Evolutionary conservation across 2,888 invertebrate genomes (phyloP), one percentile per base, ranked within the genome.

Genomic region (Anorthoa munda): DNA sequence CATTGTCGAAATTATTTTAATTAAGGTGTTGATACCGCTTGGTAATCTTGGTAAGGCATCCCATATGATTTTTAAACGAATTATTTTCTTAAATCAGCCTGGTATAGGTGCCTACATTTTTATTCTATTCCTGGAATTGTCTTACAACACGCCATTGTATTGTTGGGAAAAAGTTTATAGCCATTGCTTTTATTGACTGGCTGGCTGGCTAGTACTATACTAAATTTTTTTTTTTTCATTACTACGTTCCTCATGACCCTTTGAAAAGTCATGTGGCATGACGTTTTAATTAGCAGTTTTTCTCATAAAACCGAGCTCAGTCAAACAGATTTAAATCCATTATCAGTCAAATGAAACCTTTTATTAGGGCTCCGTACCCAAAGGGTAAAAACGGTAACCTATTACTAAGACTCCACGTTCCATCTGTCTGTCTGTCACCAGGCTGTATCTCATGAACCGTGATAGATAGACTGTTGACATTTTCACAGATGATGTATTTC

Each of bases 291-390:
- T 31, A 15, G 4, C 1, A 23, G 21, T 61, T 76, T 50, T 56
- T 67, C 17, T 51, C 0, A 9, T 39, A 18, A 13, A 61, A 50
- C 39, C 13, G 18, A 18, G n/a, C 12, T 78, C 17, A 72, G n/a
- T 45, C 11, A 48, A 66, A 73, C 50, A 61, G 23, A 60, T 45
- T 66, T 18, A 73, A 65, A 59, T 51, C 61, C 65, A 65, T 72
- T 79, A 56, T 65, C 73, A 79, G 53, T 78, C 26, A 23, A 61
- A 51, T 55, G n/a, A 55, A 77, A 56, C 51, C 56, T 63, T 60
- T n/a, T 46, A 66, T 21, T n/a, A n/a, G n/a, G n/a, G n/a, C n/a
- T n/a, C n/a, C n/a, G n/a, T n/a, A n/a, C n/a, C n/a, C n/a, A n/a
- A n/a, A n/a, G n/a, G n/a, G n/a, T n/a, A n/a, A n/a, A n/a, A n/a